Evolutionary conservation across 2,113 vertebrate genomes (phyloP).

Genomic region (Zosterops hypoxanthus): DNA sequence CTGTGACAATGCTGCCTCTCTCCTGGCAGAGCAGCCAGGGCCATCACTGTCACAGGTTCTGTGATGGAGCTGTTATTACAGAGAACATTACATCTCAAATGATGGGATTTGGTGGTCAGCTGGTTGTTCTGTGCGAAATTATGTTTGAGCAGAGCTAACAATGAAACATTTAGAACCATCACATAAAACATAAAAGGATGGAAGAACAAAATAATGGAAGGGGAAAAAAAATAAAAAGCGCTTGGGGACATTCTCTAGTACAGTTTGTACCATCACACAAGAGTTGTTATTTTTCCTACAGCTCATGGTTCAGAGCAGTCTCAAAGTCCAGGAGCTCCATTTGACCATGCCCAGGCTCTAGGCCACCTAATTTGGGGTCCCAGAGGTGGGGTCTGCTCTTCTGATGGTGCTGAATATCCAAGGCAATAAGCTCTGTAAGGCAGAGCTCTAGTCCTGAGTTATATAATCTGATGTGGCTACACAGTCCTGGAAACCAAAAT

Average conservation of each 20-base stretch:
- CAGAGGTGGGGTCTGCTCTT: not conserved
- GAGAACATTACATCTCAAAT: not conserved
- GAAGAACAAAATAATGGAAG: not conserved
- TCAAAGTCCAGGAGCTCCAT: not conserved
- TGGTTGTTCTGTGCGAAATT: not conserved
- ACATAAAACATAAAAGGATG: not conserved
- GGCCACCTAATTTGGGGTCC: not conserved
- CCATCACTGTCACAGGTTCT: conserved; percentile 23
- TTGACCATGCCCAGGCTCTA: not conserved
- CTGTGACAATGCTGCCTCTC: not conserved
- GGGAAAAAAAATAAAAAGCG: rapidly evolving
- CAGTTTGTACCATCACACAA: not conserved
- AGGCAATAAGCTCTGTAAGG: not conserved
- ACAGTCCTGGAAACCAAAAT: not conserved
- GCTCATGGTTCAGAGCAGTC: not conserved
- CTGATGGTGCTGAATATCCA: not conserved
- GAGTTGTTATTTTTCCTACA: not conserved
- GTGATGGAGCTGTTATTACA: conserved; percentile 16
- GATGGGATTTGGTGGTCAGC: conserved; percentile 31
- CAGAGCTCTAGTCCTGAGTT: not conserved
- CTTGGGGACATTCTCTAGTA: not conserved
- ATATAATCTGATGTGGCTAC: not conserved
- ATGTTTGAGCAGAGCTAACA: conserved; percentile 28
- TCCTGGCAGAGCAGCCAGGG: not conserved
- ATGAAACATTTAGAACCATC: conserved; percentile 10